These are phyloP conservation scores for Equus quagga DNA, from an alignment of 2,113 vertebrate species.

Conservation along the genomic window DNA sequence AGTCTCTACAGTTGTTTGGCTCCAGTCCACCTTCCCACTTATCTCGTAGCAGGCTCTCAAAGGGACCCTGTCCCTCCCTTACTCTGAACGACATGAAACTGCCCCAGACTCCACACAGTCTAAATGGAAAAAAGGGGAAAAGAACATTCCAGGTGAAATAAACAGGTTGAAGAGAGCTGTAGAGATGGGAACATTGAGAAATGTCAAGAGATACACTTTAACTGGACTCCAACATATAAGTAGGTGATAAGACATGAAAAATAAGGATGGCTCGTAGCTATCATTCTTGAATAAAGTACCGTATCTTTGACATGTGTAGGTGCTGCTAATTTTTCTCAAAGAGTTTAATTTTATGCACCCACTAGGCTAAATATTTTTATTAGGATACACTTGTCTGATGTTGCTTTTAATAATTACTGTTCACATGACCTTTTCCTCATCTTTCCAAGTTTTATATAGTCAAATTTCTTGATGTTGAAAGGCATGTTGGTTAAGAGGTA, in stretches of 20 bases:
- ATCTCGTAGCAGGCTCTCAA: neutral
- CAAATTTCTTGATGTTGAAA: conserved; percentile 66
- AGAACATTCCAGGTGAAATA: neutral
- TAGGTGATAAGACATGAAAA: neutral
- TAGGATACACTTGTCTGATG: conserved; percentile 51
- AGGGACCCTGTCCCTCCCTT: neutral
- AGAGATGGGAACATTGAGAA: neutral
- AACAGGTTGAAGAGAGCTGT: neutral
- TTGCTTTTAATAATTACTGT: conserved; percentile 56
- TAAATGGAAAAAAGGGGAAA: neutral
- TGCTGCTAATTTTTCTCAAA: conserved; percentile 4
- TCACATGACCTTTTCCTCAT: conserved; percentile 60
- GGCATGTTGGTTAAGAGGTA: conserved; percentile 69
- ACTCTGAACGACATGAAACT: neutral
- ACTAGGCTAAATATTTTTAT: conserved; percentile 57
- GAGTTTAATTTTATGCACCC: conserved; percentile 26
- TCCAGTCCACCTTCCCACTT: neutral
- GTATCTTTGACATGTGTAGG: conserved; percentile 7
- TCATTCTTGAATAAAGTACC: neutral
- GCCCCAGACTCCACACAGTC: neutral
- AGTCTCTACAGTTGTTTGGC: conserved; percentile 20
- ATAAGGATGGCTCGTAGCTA: neutral
- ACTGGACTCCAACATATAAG: neutral
- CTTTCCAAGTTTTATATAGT: conserved; percentile 65
- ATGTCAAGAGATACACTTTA: neutral